A percentile compares a stretch with the other conserved stretches of the same genome.
Evolutionary conservation across 2,888 invertebrate genomes (phyloP).

Genomic region (Pelosia muscerda): DNA sequence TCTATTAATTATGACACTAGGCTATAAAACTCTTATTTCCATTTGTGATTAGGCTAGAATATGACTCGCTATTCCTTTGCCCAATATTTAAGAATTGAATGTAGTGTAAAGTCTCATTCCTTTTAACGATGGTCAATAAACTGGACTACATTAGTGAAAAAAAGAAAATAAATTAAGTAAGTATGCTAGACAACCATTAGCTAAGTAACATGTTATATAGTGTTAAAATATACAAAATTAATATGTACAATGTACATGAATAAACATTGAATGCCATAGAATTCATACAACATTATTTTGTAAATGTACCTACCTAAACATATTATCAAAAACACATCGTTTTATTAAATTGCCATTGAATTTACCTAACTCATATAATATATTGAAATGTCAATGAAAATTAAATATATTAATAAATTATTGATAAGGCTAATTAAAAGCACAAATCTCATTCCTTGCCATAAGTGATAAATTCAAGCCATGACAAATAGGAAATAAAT

Average conservation of each 20-base stretch:
- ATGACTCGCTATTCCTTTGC: no score
- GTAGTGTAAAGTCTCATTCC: not conserved
- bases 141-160: not conserved
- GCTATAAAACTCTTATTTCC: no score
- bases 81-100: not conserved
- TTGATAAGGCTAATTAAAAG: slow-evolving; percentile 18
- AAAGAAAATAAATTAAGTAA: not conserved
- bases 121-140: not conserved
- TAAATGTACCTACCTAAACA: not conserved
- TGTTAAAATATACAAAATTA: slow-evolving; percentile 7
- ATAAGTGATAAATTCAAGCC: slow-evolving; percentile 46
- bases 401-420: slow-evolving; percentile 17
- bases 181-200: not conserved
- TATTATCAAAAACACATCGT: slow-evolving; percentile 20
- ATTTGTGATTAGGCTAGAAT: not conserved
- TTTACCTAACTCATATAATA: slow-evolving; percentile 28
- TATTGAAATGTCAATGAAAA: slow-evolving; percentile 31
- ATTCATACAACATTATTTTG: slow-evolving; percentile 14
- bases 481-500: slow-evolving; percentile 39
- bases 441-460: slow-evolving; percentile 55
- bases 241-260: slow-evolving; percentile 1
- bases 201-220: not conserved
- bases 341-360: slow-evolving; percentile 22
- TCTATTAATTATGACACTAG: not conserved
- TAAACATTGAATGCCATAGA: slow-evolving; percentile 13